Evolutionary conservation across 2,113 vertebrate genomes (phyloP), one percentile per base, ranked within the genome.

Genomic region (Hippocampus mohnikei): DNA sequence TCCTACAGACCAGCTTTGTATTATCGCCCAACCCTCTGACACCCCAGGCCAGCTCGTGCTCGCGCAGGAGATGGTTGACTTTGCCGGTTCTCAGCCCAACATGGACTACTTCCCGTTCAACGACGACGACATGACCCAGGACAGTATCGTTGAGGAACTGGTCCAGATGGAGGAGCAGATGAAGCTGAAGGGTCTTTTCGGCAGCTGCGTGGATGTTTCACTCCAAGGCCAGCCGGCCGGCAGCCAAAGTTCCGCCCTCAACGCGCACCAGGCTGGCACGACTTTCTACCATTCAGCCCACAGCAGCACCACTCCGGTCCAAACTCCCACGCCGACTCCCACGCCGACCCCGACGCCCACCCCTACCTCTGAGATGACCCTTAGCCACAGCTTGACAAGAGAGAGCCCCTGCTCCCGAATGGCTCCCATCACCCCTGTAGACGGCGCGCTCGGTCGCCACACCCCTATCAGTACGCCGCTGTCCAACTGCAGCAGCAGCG

Each of bases 91-190:
- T 64, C 96, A 96, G 75, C 87, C 95, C 65, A 96, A 82, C 27
- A 95, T 97, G 72, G 95, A 94, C 91, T 98, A 95, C 89, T 98
- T 99, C 77, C 94, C 95, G 0, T 98, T 98, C 80, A 96, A 98
- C 71, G 97, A 99, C 42, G 97, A 99, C 0, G 97, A 99, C 76
- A 95, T 99, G 83, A 99, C 97, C 56, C 97, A 99, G 85, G 97
- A 99, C 87, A 99, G 97, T 90, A 99, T 99, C 27, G 97, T 99
- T 74, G 97, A 99, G 87, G 97, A 99, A 86, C 92, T 99, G 33
- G 97, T 99, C 75, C 95, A 98, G 77, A 98, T 99, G 97, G 97
- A 98, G 81, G 96, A 98, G 91, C 97, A 99, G 73, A 99, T 99
- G 95, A 95, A 97, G 50, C 91, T 98, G 88, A 95, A 94, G 88